Base-by-base conservation (phyloP, 2,888 invertebrate genomes). In the Chrysolina oricalcia region DNA sequence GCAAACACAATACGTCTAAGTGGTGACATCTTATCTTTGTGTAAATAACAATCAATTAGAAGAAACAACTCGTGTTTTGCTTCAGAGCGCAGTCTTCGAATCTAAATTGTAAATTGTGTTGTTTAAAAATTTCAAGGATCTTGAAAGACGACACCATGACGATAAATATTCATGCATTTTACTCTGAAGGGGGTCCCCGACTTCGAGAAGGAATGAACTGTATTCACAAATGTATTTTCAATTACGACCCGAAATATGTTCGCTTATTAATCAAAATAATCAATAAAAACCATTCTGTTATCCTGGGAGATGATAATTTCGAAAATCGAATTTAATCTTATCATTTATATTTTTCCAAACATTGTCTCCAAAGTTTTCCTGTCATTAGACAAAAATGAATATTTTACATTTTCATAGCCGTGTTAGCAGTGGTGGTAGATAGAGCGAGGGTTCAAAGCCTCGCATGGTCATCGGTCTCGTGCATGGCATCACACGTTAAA, bases 121-220 rank as follows among this genome's bases (percentile, higher is more conserved):
- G 78, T 81, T 84, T 83, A 83, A 86, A 86, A 84, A 85, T 86
- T 86, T 83, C 86, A 87, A 86, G 86, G 86, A 86, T 84, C 81
- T 78, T 78, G 72, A 79, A 84, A 85, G 85, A 86, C 82, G 84
- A 82, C 81, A 85, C 85, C 85, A 84, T 85, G 85, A 85, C 85
- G 85, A 86, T 86, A 86, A 85, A 86, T 86, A 87, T 85, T 86
- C 83, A 86, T 86, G 78, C 73, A 15, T 68, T 35, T 56, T 68
- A 56, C 53, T 53, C 15, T 40, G 53, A 53, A 53, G 53, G 50
- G 8, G 40, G 21, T 19, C 35, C 35, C 19, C 4, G 15, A 10
- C n/a, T 35, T 17, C 6, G 8, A 17, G 15, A 68, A 19, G 15
- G 35, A 35, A 21, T 27, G 50, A 40, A 21, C n/a, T 50, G 53